Evolutionary conservation across 2,888 invertebrate species (phyloP).

Genomic region (Clitarchus hookeri): DNA sequence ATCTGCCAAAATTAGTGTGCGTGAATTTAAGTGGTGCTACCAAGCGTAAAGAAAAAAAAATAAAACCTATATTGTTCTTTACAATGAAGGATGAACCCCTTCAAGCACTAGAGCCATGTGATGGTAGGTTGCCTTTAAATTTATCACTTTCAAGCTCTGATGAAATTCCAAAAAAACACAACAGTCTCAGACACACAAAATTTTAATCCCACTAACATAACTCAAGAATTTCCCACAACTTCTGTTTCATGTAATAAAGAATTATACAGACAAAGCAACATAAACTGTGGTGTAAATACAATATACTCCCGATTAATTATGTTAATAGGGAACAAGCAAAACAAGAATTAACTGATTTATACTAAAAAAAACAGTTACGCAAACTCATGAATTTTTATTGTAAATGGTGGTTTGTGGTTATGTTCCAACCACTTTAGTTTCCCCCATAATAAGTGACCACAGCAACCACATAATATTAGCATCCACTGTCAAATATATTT

Average conservation of each 20-base stretch:
- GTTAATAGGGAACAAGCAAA: too few relatives aligned
- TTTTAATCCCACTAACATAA: conserved; percentile 1
- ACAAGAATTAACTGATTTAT: too few relatives aligned
- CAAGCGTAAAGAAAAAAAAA: neutral
- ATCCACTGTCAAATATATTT: too few relatives aligned
- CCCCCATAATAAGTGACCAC: too few relatives aligned
- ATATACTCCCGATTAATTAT: too few relatives aligned
- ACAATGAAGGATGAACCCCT: neutral
- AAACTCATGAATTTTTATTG: too few relatives aligned
- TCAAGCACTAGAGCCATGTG: neutral
- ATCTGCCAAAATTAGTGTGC: neutral
- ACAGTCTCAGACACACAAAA: neutral
- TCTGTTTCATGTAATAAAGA: conserved; percentile 4
- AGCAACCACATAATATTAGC: too few relatives aligned
- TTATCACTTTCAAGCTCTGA: neutral
- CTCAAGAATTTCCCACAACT: conserved; percentile 1
- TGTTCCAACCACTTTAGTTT: too few relatives aligned
- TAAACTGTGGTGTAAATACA: neutral
- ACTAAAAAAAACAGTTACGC: too few relatives aligned
- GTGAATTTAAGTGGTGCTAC: neutral
- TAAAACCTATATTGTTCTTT: neutral
- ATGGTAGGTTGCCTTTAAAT: neutral
- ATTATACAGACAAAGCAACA: neutral
- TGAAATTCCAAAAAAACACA: neutral
- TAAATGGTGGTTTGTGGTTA: too few relatives aligned